Base-by-base conservation (phyloP, 2,888 invertebrate species). In the Abrostola tripartita region DNA sequence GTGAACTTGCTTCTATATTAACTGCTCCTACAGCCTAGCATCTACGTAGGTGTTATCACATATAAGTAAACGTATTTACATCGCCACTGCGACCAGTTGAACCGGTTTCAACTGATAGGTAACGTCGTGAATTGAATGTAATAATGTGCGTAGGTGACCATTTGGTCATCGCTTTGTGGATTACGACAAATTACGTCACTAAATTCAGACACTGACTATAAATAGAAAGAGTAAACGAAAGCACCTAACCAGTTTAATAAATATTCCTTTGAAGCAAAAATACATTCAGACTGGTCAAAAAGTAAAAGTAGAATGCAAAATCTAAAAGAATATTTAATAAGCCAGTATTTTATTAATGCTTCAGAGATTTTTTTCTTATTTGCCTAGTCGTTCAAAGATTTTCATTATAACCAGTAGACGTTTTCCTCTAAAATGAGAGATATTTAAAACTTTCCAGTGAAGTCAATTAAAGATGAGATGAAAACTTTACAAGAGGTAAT, bases 401-500 rank as follows among this genome's bases (percentile, higher is more conserved):
- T 68, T 64, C 59, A 65, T 66, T 62, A 60, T 54, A 65, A 64
- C 37, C 51, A 69, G 61, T 50, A 54, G 57, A 53, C 54, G 36
- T 12, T 65, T 66, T 61, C 56, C 50, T 74, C 36, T 65, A 68
- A 78, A 82, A 72, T 74, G 65, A 68, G 67, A 83, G 81, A 82
- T 77, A 82, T 81, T 82, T 80, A 81, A 87, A 89, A 87, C 81
- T 86, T 87, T 81, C 60, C 68, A 63, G 71, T 70, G 76, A 83
- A 89, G 89, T 89, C 86, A 89, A 89, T 90, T 89, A 88, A 74
- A 79, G 81, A 77, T 79, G 76, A 84, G 84, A 86, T 83, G 82
- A 82, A 88, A 89, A 88, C 82, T 89, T 87, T 74, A 81, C 82
- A 84, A 85, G 85, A 77, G 87, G 90, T 85, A 87, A 92, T 92